Evolutionary conservation across 2,113 vertebrate genomes (phyloP), one percentile per base, ranked within the genome.

Genomic region (Elanoides forficatus): DNA sequence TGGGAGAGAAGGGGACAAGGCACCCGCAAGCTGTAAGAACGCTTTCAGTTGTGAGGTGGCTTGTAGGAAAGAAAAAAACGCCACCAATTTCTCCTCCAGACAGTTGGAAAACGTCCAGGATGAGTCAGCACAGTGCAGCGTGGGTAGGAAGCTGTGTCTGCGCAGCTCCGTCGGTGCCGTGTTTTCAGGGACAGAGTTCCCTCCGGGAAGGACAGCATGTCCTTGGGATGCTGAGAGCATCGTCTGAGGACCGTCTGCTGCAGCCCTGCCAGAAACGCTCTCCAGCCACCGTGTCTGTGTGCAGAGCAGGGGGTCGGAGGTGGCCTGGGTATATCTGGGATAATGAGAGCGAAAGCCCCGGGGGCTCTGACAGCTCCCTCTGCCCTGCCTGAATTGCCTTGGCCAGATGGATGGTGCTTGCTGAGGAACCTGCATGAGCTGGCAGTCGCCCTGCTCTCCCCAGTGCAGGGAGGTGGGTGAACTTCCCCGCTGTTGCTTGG

Each of bases 151-250:
- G 71, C 85, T 0, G 2, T 87, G 76, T 60, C 87, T 82, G 87
- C 3, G 2, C 59, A n/a, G 81, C 73, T 84, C 80, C 1, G 1
- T 18, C 0, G 0, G 9, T 26, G 55, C 14, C 0, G 2, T 78
- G 79, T 45, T 66, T 50, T 18, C 81, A 36, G 78, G 73, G 76
- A 63, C 65, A 81, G 48, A 52, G 43, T 22, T 87, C 73, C 70
- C 66, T 65, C 2, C 34, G 18, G 90, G 79, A 95, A 96, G 93
- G 85, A 48, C 85, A 36, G 15, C 0, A 0, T 73, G 88, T 92
- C 95, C 92, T 96, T 96, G 88, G 60, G 90, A 48, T 58, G 66
- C 66, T 45, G 48, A 48, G 66, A 63, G 56, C 56, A 38, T 47
- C 36, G 47, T 36, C 60, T 43, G 74, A 86, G 63, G 29, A 16